phyloP scores from a whole-genome alignment of 2,888 invertebrate species.

The Patella ulyssiponensis region DNA sequence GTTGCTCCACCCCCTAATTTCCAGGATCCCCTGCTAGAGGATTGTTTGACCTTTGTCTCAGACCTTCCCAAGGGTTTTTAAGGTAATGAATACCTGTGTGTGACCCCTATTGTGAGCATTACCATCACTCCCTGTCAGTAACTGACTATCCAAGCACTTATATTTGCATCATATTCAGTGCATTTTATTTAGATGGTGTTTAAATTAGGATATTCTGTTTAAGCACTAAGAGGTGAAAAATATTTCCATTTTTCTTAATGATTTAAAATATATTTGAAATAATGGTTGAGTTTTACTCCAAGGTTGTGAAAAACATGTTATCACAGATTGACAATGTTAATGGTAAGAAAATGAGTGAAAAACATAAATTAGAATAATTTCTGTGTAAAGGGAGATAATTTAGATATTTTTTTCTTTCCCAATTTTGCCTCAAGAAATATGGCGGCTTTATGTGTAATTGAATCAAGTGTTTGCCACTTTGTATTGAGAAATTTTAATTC shows the following conservation, averaged over 20 bases:
- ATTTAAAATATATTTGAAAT: neutral
- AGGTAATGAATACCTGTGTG: conserved; percentile 47
- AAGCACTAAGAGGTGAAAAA: too few species aligned
- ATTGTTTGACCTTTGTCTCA: conserved; percentile 56
- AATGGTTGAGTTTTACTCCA: neutral
- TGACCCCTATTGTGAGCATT: conserved; percentile 62
- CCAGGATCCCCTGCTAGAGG: conserved; percentile 54
- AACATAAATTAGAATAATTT: neutral
- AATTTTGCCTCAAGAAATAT: too few species aligned
- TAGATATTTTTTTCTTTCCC: neutral
- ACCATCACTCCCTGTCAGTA: conserved; percentile 43
- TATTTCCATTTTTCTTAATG: too few species aligned
- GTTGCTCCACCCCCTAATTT: conserved; percentile 51
- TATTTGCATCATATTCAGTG: too few species aligned
- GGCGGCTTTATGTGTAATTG: too few species aligned
- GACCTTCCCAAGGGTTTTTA: conserved; percentile 64
- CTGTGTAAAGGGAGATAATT: neutral
- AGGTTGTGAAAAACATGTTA: neutral
- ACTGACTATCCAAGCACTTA: too few species aligned
- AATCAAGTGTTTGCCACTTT: too few species aligned
- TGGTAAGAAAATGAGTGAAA: neutral
- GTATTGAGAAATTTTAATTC: too few species aligned
- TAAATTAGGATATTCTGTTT: too few species aligned
- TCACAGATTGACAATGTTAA: neutral
- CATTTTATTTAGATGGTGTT: too few species aligned